Conservation (phyloP, 2,113 vertebrate genomes). For the Centropus bengalensis region DNA sequence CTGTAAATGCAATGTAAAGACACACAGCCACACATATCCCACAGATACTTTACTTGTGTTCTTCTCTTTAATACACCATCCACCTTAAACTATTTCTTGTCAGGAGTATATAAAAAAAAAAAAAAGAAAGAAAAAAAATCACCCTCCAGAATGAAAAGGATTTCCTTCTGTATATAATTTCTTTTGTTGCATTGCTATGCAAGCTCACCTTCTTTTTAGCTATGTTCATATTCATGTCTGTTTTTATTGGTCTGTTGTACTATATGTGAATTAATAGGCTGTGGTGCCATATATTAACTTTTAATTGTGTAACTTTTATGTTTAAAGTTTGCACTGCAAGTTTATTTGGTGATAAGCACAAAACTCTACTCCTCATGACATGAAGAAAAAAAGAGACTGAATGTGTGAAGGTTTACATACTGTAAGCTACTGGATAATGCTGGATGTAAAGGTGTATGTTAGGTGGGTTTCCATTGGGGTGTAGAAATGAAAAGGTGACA, state of each 20-base stretch:
- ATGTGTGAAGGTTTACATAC: slow-evolving; percentile 92
- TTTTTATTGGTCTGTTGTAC: slow-evolving; percentile 96
- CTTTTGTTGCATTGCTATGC: slow-evolving; percentile 99
- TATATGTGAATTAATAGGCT: slow-evolving; percentile 99
- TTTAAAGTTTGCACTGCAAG: slow-evolving; percentile 99
- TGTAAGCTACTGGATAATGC: slow-evolving; percentile 84
- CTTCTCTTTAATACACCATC: slow-evolving; percentile 91
- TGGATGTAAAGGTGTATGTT: slow-evolving; percentile 67
- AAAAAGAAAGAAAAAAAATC: slow-evolving; percentile 73
- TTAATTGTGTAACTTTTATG: slow-evolving; percentile 95
- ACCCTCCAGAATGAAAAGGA: slow-evolving; percentile 79
- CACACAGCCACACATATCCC: slow-evolving; percentile 93
- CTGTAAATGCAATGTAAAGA: slow-evolving; percentile 99
- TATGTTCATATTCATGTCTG: slow-evolving; percentile 89
- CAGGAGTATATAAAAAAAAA: slow-evolving; percentile 80
- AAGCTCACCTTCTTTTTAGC: slow-evolving; percentile 91
- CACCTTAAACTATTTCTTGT: slow-evolving; percentile 89
- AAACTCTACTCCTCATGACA: slow-evolving; percentile 98
- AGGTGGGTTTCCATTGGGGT: slow-evolving; percentile 74
- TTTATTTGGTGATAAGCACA: slow-evolving; percentile 99
- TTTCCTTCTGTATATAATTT: slow-evolving; percentile 97
- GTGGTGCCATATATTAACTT: slow-evolving; percentile 96
- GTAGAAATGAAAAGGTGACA: slow-evolving; percentile 74
- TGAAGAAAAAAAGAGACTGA: slow-evolving; percentile 93
- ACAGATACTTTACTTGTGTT: slow-evolving; percentile 88